Base-by-base conservation (phyloP, 2,888 invertebrate genomes). In the Zygogramma bicolorata region DNA sequence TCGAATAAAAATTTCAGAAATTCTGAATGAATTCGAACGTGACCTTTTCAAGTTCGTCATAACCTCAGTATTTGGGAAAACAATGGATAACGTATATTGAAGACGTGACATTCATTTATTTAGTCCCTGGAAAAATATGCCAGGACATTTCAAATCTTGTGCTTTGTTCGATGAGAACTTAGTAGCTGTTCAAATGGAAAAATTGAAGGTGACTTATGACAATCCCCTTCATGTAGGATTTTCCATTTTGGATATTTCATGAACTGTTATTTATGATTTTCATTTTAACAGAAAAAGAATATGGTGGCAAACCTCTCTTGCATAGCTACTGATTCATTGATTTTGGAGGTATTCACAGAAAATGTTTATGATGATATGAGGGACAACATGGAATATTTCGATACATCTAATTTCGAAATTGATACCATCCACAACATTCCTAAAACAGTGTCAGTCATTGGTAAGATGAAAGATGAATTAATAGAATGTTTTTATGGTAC, bases 101-200 rank as follows among this genome's bases (percentile, higher is more conserved):
- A 40, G 40, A 40, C 40, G 13, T 10, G 40, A 40, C n/a, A 40
- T 40, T 13, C 5, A 40, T 10, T 10, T 40, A 7, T 34, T 4
- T 15, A 40, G 31, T 18, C 38, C 6, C 15, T 34, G 15, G 38
- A 15, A 15, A 8, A 15, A 15, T 34, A 61, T 20, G 8, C 31
- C n/a, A n/a, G n/a, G n/a, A n/a, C 61, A 61, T 61, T 61, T 61
- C 15, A 34, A 61, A 61, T 61, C 38, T n/a, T 61, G 15, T 61
- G 34, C 61, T 7, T 6, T 61, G 1, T 61, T 61, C 18, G 34
- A 34, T 61, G 34, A 61, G 29, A 61, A 61, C 38, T 34, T 7
- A n/a, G 61, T 61, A 31, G 61, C 38, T 8, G 27, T 59, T 27
- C 27, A 25, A 59, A 15, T 59, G 29, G 27, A 59, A 27, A 59